Base-by-base conservation (phyloP, 2,888 invertebrate species). In the Drosophila mimetica region DNA sequence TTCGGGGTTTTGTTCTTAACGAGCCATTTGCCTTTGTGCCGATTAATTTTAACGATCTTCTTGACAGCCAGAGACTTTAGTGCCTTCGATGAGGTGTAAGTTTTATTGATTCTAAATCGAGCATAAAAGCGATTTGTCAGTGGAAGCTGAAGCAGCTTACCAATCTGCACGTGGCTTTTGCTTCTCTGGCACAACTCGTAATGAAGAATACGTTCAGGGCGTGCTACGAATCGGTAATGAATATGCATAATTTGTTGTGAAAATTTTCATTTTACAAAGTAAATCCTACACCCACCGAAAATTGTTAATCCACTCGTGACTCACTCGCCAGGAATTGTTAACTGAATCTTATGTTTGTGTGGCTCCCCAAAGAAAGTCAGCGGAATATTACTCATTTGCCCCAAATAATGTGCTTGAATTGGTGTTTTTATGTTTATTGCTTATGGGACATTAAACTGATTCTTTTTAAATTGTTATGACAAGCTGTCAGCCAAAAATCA, bases 381-480 rank as follows among this genome's bases (percentile, higher is more conserved):
- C 11, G 18, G 22, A 34, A 37, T 48, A 55, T 69, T 71, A 70
- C 69, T 70, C 69, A 70, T 37, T 48, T 28, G 71, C 48, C 69
- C 71, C 65, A 73, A 73, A 61, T 65, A 53, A 39, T 64, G 53
- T 41, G 7, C 13, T 30, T 16, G 44, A 55, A 47, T 47, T 32
- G 37, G 44, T 30, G 11, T 13, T 22, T 63, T 39, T 22, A 28
- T 53, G 55, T 50, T 53, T 34, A 61, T 47, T 28, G 53, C 42
- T 70, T 53, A 9, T 53, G 5, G 44, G 60, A 25, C 50, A 52
- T 67, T 28, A 51, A 14, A 50, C 64, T 74, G 58, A 69, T 70
- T 42, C 41, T 30, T 58, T 74, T 74, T 65, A 70, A 74, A 74
- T 74, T 74, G 70, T 74, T 74, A 53, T 74, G 74, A 74, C 63